Evolutionary conservation across 2,888 invertebrate species (phyloP), one percentile per base, ranked within the genome.

Genomic region (Harpalus rufipes): DNA sequence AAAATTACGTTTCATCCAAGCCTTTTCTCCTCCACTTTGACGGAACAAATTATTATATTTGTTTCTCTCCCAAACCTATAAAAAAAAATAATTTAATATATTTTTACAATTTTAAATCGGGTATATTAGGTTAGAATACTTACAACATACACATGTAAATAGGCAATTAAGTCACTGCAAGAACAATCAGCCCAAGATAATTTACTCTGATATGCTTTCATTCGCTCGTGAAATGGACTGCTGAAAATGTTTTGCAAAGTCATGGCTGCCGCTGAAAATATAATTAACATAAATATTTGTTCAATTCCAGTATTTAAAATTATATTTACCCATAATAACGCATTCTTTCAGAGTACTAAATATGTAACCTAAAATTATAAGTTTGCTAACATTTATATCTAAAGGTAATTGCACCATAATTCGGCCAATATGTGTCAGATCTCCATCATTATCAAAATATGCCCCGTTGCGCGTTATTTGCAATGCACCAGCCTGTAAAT

Each of bases 341-440:
- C 95, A 92, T 86, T 98, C 98, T 8, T 96, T 95, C 7, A 98
- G 91, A 61, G 96, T 94, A 82, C 96, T 97, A 89, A 96, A 98
- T 79, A 96, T 94, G 89, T 97, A 94, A 0, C 98, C 98, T 2
- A 98, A 91, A 85, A 97, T 92, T 85, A 99, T 96, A 10, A 99
- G 91, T 88, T 98, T 97, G 8, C 96, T 93, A 4, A 97, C 91
- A 84, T 93, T 94, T 39, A 97, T 95, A 89, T 98, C 96, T 0
- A 99, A 89, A 0, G 99, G 99, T 61, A 99, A 91, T 59, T 92
- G 91, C 0, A 96, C 95, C 95, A 98, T 96, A 0, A 98, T 92
- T 7, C 93, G 92, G 0, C 99, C 99, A 87, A 98, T 91, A 90
- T 95, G 96, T 0, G 98, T 98, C 68, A 99, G 89, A 86, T 97